These are phyloP conservation scores for Marronus borbonicus DNA, from an alignment of 2,888 invertebrate species.

Conservation along the genomic window DNA sequence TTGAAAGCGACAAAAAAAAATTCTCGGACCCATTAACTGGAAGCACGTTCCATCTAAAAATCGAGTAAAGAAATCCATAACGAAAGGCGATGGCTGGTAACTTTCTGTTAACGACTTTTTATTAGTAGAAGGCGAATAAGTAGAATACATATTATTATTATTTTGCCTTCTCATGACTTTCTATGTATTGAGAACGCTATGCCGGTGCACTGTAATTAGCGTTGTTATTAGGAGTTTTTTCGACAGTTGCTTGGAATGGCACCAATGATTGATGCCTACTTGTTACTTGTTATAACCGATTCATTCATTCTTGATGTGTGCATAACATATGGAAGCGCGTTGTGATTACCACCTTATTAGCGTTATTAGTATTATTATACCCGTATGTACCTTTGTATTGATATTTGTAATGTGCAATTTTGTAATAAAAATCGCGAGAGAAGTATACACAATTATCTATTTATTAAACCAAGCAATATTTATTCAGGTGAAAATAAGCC, in stretches of 20 bases:
- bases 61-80: constrained; percentile 31
- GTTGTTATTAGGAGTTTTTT: constrained; percentile 27
- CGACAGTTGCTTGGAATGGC: neutral
- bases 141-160: constrained; percentile 15
- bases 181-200: neutral
- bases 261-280: constrained; percentile 13
- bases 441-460: constrained; percentile 4
- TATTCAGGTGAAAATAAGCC: too few relatives aligned
- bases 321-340: neutral
- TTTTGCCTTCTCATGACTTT: constrained; percentile 26
- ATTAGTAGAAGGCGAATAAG: constrained; percentile 7
- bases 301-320: constrained; percentile 20
- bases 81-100: constrained; percentile 29
- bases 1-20: constrained; percentile 25
- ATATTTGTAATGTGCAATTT: constrained; percentile 3
- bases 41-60: constrained; percentile 24
- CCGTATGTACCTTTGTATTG: neutral
- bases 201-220: constrained; percentile 29
- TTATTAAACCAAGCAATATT: constrained; percentile 2
- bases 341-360: neutral
- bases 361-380: constrained; percentile 16
- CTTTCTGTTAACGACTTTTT: constrained; percentile 22
- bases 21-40: constrained; percentile 21
- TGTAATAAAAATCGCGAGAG: neutral
- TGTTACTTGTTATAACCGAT: constrained; percentile 31